Evolutionary conservation across 2,113 vertebrate genomes (phyloP).

Genomic region (Clupea harengus): DNA sequence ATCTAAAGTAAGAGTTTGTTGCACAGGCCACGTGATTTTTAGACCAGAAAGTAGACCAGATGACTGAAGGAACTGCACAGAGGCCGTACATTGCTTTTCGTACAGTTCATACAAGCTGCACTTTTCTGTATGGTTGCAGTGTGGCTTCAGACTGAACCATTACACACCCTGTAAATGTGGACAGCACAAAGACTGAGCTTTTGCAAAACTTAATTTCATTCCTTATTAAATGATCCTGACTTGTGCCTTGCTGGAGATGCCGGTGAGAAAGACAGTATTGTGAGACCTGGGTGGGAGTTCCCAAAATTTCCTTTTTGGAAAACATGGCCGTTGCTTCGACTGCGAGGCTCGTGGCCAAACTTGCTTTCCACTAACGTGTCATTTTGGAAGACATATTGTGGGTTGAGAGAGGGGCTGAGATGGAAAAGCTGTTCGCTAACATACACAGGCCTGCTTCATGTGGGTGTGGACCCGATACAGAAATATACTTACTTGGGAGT

Average conservation of each 20-base stretch:
- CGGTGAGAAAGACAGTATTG: constrained; percentile 20
- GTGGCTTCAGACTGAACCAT: neutral
- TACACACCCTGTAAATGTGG: neutral
- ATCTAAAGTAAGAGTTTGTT: neutral
- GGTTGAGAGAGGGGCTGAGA: neutral
- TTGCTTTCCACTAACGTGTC: neutral
- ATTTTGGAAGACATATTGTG: neutral
- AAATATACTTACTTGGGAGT: neutral
- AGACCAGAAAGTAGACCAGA: neutral
- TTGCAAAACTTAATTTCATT: neutral
- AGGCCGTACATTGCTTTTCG: neutral
- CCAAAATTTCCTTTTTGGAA: constrained; percentile 32
- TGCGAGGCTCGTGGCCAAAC: constrained; percentile 21
- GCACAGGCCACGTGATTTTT: neutral
- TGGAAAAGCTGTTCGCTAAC: neutral
- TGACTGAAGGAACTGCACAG: neutral
- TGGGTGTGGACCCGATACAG: neutral
- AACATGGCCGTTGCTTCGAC: constrained; percentile 26
- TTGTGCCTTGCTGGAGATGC: neutral
- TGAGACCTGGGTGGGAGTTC: neutral
- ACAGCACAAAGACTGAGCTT: neutral
- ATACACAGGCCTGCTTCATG: neutral
- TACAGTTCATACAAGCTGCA: neutral
- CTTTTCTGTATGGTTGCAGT: neutral
- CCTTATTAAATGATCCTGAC: neutral